These are phyloP conservation scores for Dinocampus coccinellae DNA, from an alignment of 2,888 invertebrate species.

Conservation along the genomic window DNA sequence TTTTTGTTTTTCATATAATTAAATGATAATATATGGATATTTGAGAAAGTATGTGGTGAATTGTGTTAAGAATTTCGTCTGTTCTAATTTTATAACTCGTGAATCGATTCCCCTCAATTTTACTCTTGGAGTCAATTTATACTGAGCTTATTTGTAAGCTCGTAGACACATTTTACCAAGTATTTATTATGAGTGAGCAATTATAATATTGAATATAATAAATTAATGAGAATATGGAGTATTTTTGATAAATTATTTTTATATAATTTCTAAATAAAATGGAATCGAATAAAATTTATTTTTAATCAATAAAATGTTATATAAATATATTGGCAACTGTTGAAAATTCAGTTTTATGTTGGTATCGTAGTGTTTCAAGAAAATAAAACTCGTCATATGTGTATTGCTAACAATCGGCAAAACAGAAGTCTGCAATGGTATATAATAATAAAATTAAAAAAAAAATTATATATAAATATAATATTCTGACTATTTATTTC, in stretches of 20 bases:
- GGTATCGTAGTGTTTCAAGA: neutral
- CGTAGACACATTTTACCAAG: neutral
- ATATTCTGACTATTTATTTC: neutral
- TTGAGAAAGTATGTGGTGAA: too few species aligned
- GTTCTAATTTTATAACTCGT: conserved; percentile 53
- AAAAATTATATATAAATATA: neutral
- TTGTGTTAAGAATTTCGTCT: neutral
- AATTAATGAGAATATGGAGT: too few species aligned
- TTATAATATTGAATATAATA: neutral
- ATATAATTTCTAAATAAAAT: neutral
- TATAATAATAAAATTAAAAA: neutral
- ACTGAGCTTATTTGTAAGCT: neutral
- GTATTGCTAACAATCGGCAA: conserved; percentile 19
- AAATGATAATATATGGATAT: too few species aligned
- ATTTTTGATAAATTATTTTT: too few species aligned
- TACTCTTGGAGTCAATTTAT: neutral
- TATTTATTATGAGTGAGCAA: neutral
- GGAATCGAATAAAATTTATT: too few species aligned
- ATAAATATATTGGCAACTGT: neutral
- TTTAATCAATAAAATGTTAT: too few species aligned
- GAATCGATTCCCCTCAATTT: conserved; percentile 52
- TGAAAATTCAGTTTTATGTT: neutral
- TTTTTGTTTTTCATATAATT: too few species aligned
- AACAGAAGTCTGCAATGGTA: conserved; percentile 8
- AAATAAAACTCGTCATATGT: neutral